Base-by-base conservation (phyloP, 2,888 invertebrate genomes). In the Penaeus monodon region DNA sequence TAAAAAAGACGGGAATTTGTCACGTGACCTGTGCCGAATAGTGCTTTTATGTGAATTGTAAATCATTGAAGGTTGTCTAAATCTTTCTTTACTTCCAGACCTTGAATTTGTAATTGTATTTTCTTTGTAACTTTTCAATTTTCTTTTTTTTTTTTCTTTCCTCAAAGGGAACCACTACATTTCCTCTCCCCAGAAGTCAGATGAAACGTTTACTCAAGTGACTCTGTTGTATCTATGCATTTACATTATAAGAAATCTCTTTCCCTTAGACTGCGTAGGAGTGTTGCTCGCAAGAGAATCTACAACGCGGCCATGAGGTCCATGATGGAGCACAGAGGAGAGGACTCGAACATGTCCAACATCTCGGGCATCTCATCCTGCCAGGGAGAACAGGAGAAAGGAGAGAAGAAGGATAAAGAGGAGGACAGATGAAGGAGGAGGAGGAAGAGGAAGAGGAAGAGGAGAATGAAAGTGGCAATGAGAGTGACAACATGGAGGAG, bases 401-500 rank as follows among this genome's bases (percentile, higher is more conserved):
- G 74, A 44, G 89, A 78, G 10, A 70, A 86, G 24, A 84, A 85
- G 70, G 94, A 94, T 85, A 94, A 95, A 91, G 88, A 86, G 81
- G 91, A 91, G 33, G 91, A 90, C 27, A 91, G 80, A 91, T 92
- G 24, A 91, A 91, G 83, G 91, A 90, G 66, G 90, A 91, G 63
- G 90, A 91, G 22, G 91, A 91, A 73, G 88, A 83, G 38, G 87
- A 88, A 66, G 90, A 90, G 64, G 88, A 84, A 0, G 84, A 85
- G n/a, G 90, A 90, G 38, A 90, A 92, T 57, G 91, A 91, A 64
- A 87, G 86, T 63, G 97, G 96, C 91, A 95, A 96, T 91, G 97
- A 97, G 92, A 97, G 97, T 91, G 96, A 97, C 91, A 96, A 96
- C 0, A 96, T 80, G 65, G 89, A 84, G 64, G 89, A 88, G 81